These are phyloP conservation scores for Delphinapterus leucas DNA, from an alignment of 2,113 vertebrate genomes.

Conservation along the genomic window DNA sequence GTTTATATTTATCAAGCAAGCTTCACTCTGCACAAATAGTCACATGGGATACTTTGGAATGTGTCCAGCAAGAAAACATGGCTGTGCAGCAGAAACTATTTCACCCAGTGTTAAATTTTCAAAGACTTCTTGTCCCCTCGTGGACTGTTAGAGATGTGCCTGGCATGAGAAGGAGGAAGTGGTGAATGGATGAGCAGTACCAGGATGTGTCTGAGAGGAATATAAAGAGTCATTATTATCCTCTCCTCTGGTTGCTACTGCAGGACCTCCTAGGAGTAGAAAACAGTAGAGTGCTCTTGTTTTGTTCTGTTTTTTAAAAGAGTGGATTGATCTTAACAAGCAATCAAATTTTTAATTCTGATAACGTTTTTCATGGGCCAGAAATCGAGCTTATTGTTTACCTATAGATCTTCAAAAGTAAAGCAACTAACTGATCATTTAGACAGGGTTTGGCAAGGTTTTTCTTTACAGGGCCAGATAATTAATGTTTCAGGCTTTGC, in stretches of 20 bases:
- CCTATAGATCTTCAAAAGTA: neutral
- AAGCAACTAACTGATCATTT: neutral
- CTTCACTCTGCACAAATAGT: neutral
- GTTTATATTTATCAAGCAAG: conserved; percentile 47
- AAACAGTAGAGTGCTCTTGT: neutral
- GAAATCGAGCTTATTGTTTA: neutral
- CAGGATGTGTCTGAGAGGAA: conserved; percentile 49
- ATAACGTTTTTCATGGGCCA: conserved; percentile 7
- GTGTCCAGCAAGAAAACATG: neutral
- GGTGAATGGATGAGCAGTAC: conserved; percentile 46
- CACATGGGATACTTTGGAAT: neutral
- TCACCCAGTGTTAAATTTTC: conserved; percentile 30
- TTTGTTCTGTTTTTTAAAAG: neutral
- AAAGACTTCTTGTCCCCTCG: conserved; percentile 64
- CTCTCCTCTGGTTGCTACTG: neutral
- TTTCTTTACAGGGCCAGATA: neutral
- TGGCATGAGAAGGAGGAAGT: conserved; percentile 68
- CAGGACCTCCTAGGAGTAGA: conserved; percentile 42
- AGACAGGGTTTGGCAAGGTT: neutral
- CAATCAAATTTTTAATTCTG: neutral
- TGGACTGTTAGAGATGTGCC: conserved; percentile 68
- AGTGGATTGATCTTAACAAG: conserved; percentile 17
- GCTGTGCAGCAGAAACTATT: neutral
- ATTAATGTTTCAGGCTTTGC: conserved; percentile 6
- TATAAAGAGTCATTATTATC: conserved; percentile 62